Conservation (phyloP, 2,888 invertebrate species). For the Drosophila eohydei region DNA sequence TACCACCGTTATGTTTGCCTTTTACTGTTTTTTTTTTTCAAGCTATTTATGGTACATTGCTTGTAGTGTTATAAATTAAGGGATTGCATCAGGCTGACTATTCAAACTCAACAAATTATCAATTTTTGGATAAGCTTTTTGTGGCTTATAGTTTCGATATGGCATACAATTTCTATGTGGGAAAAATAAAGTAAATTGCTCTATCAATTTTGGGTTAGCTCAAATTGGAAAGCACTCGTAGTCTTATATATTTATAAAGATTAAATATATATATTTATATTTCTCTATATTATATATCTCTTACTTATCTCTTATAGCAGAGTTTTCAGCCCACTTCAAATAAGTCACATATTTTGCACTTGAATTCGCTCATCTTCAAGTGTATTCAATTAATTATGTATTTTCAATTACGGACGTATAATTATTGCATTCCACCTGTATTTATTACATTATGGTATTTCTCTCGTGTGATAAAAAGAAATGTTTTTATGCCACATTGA, state of each 20-base stretch:
- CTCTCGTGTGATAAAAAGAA: slow-evolving; percentile 42
- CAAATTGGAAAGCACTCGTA: too few species aligned
- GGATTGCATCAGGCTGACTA: slow-evolving; percentile 25
- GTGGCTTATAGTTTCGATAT: neutral
- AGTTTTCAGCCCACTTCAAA: too few species aligned
- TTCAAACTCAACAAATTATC: slow-evolving; percentile 45
- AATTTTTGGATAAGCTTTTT: slow-evolving; percentile 30
- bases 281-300: too few species aligned
- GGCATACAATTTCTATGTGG: neutral
- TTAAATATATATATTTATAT: too few species aligned
- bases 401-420: neutral
- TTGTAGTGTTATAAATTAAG: slow-evolving; percentile 37
- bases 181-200: neutral
- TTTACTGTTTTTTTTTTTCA: neutral
- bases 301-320: too few species aligned
- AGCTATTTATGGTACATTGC: slow-evolving; percentile 24
- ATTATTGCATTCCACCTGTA: slow-evolving; percentile 2
- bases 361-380: neutral
- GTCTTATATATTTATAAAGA: too few species aligned
- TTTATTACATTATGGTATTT: slow-evolving; percentile 22
- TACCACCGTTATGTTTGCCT: slow-evolving; percentile 17
- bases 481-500: slow-evolving; percentile 38
- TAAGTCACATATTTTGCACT: neutral
- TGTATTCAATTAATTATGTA: neutral
- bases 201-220: neutral